Evolutionary conservation across 92 coral and sea anemone species (phyloP).

Genomic region (Phymanthus crucifer): DNA sequence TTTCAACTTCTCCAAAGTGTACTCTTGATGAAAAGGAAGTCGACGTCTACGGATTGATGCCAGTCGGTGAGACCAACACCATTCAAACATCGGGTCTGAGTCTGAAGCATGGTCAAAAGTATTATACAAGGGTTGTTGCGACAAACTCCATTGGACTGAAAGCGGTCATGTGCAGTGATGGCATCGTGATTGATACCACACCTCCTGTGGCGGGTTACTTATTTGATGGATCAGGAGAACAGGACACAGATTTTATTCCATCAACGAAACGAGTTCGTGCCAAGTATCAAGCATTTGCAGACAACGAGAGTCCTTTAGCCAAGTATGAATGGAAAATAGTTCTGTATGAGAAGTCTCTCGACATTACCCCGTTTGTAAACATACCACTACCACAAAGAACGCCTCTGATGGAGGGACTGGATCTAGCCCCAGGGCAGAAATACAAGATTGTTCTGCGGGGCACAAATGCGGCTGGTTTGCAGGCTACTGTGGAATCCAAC

Average conservation of each 20-base stretch:
- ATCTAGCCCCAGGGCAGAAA: constrained; percentile 45
- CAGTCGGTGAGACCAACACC: constrained; percentile 61
- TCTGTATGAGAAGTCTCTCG: constrained; percentile 30
- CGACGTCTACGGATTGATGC: constrained; percentile 51
- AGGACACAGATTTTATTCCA: constrained; percentile 50
- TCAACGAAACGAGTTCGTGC: constrained; percentile 65
- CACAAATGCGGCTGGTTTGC: constrained; percentile 76
- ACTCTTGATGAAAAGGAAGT: constrained; percentile 58
- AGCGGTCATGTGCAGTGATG: constrained; percentile 79
- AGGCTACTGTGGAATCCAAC: constrained; percentile 50
- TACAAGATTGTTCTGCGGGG: constrained; percentile 64
- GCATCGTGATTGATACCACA: constrained; percentile 72
- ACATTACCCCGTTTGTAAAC: constrained; percentile 47
- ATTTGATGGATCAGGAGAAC: constrained; percentile 57
- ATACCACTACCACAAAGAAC: constrained; percentile 60
- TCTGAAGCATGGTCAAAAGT: constrained; percentile 55
- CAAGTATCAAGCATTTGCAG: constrained; percentile 55
- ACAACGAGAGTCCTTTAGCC: constrained; percentile 68
- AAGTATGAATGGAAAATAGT: constrained; percentile 68
- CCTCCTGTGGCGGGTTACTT: constrained; percentile 60
- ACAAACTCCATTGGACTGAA: constrained; percentile 50
- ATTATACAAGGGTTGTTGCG: constrained; percentile 65
- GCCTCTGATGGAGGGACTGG: constrained; percentile 66
- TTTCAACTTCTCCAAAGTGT: constrained; percentile 53
- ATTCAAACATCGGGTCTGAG: constrained; percentile 60